Base-by-base conservation (phyloP, 2,797 vertebrate species). In the Sebastes matsubarae region DNA sequence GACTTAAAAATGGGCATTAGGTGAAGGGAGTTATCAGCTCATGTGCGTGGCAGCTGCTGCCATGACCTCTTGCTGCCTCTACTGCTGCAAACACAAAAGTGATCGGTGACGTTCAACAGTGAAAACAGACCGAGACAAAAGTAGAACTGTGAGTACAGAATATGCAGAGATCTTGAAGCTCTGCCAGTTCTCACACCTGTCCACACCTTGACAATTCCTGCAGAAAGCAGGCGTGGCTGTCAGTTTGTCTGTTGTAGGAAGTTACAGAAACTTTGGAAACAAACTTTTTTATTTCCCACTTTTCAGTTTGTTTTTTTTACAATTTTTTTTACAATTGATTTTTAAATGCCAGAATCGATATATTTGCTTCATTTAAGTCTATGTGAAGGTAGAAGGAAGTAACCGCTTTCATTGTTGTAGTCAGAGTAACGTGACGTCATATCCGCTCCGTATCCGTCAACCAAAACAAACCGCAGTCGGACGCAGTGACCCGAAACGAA, bases 171-270 rank as follows among this genome's bases (percentile, higher is more conserved):
- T 13, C 22, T 76, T 30, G 59, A 32, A 77, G 32, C 30, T 3
- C 22, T 20, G 24, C 52, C 24, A 2, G 3, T 55, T 46, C 25
- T 67, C 22, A 61, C 30, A 61, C 30, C 16, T 57, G 50, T 68
- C n/a, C 27, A 70, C 64, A 77, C 80, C 70, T 73, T 68, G 24
- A 69, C 4, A 32, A 0, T 18, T 59, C 25, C 52, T 68, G 22
- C 73, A 64, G 36, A 75, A 76, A 75, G 27, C 54, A 76, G 79
- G 57, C 2, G n/a, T 68, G 59, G 32, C 36, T 55, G 11, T 54
- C 12, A 16, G 18, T 20, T 42, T 36, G 18, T 10, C 2, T 1
- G 1, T 13, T 20, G n/a, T 1, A 27, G 34, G n/a, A 68, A 72
- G 63, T 32, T 11, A 25, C 38, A 36, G 20, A 61, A 72, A 65